Conservation (phyloP, 1,140 invertebrate species). For the Drosophila cardini region DNA sequence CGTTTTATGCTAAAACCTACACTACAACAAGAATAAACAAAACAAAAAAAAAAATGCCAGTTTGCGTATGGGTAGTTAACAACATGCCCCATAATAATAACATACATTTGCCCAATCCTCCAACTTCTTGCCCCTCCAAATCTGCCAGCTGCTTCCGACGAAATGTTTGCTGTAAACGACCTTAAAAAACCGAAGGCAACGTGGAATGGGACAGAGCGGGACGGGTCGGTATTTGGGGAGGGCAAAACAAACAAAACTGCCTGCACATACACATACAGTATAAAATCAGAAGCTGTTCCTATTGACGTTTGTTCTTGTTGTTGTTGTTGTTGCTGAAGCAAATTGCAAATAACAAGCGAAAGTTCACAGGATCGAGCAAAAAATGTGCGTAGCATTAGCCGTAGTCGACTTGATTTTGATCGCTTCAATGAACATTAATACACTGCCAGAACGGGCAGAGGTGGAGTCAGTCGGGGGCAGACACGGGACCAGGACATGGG, state of each 20-base stretch:
- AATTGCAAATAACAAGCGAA: conserved; percentile 81
- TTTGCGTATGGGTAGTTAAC: conserved; percentile 82
- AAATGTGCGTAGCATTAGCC: conserved; percentile 81
- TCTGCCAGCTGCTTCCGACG: conserved; percentile 20
- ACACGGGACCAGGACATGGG: conserved; percentile 7
- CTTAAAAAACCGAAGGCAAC: conserved; percentile 67
- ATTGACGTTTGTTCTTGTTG: conserved; percentile 25
- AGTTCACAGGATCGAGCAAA: conserved; percentile 72
- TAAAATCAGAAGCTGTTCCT: conserved; percentile 65
- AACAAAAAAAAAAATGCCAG: conserved; percentile 49
- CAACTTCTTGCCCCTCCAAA: neutral
- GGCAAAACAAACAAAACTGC: conserved; percentile 75
- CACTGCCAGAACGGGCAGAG: conserved; percentile 29
- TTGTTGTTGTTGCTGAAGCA: conserved; percentile 61
- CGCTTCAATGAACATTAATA: conserved; percentile 83
- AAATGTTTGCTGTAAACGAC: conserved; percentile 82
- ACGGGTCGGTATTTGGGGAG: conserved; percentile 5
- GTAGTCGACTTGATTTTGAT: conserved; percentile 83
- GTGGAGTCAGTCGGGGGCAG: neutral
- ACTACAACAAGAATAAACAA: neutral
- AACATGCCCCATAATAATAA: conserved; percentile 82
- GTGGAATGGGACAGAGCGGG: too few species aligned
- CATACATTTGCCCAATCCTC: conserved; percentile 63
- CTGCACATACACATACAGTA: conserved; percentile 50
- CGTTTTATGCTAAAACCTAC: conserved; percentile 69